Conservation (phyloP, 2,888 invertebrate genomes). For the Dynastes grantii region DNA sequence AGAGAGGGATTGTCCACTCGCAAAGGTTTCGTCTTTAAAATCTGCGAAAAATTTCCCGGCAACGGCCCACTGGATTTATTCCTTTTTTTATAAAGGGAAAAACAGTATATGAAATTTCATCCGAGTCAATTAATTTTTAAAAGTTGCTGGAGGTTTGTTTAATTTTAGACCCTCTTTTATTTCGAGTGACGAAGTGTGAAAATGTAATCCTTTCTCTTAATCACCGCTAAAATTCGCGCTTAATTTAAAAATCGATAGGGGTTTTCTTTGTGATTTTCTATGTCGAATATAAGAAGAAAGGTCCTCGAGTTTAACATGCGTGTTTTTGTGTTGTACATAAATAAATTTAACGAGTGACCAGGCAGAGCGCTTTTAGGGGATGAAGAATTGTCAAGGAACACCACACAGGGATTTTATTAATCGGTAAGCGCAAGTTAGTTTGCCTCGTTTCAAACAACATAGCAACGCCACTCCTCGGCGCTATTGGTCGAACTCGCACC, state of each 20-base stretch:
- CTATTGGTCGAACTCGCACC: constrained; percentile 61
- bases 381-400: constrained; percentile 38
- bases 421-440: constrained; percentile 46
- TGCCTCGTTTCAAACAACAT: constrained; percentile 55
- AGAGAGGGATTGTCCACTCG: too few species aligned
- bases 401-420: constrained; percentile 34
- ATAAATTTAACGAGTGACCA: constrained; percentile 39
- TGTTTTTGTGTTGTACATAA: constrained; percentile 24
- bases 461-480: constrained; percentile 59
- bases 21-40: neutral
- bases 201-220: constrained; percentile 1
- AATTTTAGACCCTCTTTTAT: constrained; percentile 8
- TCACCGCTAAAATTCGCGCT: neutral
- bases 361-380: constrained; percentile 26
- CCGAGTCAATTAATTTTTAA: constrained; percentile 4
- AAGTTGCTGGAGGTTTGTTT: neutral
- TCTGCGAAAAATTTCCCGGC: neutral
- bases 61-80: neutral
- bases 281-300: constrained; percentile 13
- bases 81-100: neutral
- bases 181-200: neutral
- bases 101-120: neutral
- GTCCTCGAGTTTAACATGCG: neutral
- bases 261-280: constrained; percentile 24
- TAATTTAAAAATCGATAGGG: constrained; percentile 15